These are phyloP conservation scores for Cheilosia soror DNA, from an alignment of 2,888 invertebrate genomes.

Conservation along the genomic window DNA sequence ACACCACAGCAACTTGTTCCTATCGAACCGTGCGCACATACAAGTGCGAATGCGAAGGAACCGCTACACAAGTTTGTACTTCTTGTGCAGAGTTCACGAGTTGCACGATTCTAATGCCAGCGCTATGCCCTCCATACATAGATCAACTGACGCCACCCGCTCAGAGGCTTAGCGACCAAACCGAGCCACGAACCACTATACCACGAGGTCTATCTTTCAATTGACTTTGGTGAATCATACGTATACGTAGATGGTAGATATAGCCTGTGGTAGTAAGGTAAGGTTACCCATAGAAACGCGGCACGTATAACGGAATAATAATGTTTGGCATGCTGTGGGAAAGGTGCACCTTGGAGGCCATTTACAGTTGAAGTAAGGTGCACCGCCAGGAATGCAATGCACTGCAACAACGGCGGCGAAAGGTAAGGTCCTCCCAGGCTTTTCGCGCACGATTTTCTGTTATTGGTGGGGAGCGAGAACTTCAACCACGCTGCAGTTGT, in stretches of 20 bases:
- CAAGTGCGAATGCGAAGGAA: constrained; percentile 34
- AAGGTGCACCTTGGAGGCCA: constrained; percentile 67
- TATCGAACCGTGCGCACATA: constrained; percentile 49
- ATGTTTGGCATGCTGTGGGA: constrained; percentile 64
- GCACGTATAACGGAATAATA: constrained; percentile 67
- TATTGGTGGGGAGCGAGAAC: background rate
- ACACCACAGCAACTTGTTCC: constrained; percentile 58
- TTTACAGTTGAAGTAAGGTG: constrained; percentile 72
- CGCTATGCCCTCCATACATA: constrained; percentile 68
- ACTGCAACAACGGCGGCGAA: constrained; percentile 50
- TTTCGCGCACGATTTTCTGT: constrained; percentile 60
- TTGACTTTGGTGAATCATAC: constrained; percentile 59
- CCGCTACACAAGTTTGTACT: constrained; percentile 24
- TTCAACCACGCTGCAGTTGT: constrained; percentile 58
- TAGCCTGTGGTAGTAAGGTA: background rate
- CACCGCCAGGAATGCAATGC: constrained; percentile 56
- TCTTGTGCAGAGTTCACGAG: constrained; percentile 50
- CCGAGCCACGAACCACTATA: constrained; percentile 19
- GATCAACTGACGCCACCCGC: constrained; percentile 73
- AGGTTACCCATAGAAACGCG: constrained; percentile 56
- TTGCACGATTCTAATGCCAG: constrained; percentile 66
- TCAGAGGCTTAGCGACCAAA: constrained; percentile 9
- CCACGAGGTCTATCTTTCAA: constrained; percentile 47
- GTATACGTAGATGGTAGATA: background rate
- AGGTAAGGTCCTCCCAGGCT: constrained; percentile 73